Conservation (phyloP, 2,888 invertebrate genomes). For the Smittia sp. region DNA sequence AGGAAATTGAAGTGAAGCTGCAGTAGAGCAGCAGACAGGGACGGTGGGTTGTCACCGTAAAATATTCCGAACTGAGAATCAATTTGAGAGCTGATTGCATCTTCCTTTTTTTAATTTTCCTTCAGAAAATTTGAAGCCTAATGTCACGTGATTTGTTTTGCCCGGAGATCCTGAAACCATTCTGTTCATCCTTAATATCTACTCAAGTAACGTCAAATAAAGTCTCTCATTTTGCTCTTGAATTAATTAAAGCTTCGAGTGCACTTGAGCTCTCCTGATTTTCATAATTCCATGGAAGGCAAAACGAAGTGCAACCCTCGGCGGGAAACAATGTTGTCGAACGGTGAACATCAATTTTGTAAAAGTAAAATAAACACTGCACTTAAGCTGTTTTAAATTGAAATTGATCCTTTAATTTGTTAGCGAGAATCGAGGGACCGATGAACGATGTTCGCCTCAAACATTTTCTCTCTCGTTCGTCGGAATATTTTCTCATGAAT, state of each 20-base stretch:
- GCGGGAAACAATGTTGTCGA: not conserved
- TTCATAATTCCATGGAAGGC: not conserved
- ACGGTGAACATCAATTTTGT: not conserved
- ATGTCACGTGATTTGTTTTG: no score
- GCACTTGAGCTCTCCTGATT: constrained; percentile 6
- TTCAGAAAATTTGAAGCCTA: no score
- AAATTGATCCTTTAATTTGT: constrained; percentile 30
- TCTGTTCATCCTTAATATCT: no score
- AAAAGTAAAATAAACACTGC: constrained; percentile 7
- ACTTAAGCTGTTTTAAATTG: not conserved
- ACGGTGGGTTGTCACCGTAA: no score
- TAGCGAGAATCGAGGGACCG: not conserved
- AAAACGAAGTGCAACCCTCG: not conserved
- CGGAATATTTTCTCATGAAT: not conserved
- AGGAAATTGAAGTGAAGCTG: no score
- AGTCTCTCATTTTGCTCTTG: not conserved
- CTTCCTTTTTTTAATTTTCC: no score
- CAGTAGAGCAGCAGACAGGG: no score
- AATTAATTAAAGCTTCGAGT: constrained; percentile 37
- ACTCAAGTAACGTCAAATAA: not conserved
- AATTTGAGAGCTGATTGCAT: no score
- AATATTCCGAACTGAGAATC: no score
- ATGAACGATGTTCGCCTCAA: not conserved
- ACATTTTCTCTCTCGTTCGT: not conserved
- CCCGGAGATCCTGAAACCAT: no score